phyloP scores from a whole-genome alignment of 2,888 invertebrate species.

The Parelbella ahira region DNA sequence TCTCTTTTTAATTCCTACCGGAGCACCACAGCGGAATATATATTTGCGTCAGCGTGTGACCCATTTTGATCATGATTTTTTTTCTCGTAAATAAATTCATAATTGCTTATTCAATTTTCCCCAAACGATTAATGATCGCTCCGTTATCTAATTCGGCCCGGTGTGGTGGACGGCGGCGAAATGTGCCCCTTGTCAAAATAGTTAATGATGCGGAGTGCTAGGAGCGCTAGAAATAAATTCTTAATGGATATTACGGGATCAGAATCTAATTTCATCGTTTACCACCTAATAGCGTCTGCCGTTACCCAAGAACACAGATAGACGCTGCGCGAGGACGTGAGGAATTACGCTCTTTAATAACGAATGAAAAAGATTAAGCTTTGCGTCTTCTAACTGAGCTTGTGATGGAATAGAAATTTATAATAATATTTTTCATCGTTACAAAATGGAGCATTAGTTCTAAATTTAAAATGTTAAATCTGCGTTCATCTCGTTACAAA shows the following conservation, averaged over 20 bases:
- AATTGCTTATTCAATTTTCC: conserved; percentile 59
- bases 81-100: conserved; percentile 45
- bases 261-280: conserved; percentile 1
- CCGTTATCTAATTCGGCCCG: conserved; percentile 50
- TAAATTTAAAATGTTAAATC: too few species aligned
- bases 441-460: too few species aligned
- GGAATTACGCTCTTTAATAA: neutral
- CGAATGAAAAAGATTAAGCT: neutral
- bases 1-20: conserved; percentile 47
- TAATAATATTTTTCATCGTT: too few species aligned
- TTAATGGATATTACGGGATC: conserved; percentile 8
- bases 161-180: conserved; percentile 6
- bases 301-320: neutral
- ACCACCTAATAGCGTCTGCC: conserved; percentile 4
- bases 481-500: too few species aligned
- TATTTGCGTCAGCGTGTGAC: conserved; percentile 46
- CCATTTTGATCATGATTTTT: conserved; percentile 40
- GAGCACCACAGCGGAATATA: conserved; percentile 52
- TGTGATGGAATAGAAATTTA: too few species aligned
- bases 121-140: conserved; percentile 44
- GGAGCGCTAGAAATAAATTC: neutral
- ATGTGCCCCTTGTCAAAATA: conserved; percentile 24
- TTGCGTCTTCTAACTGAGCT: neutral
- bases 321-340: conserved; percentile 1
- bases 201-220: conserved; percentile 6